Evolutionary conservation across 2,797 vertebrate species (phyloP).

Genomic region (Pangasius djambal): DNA sequence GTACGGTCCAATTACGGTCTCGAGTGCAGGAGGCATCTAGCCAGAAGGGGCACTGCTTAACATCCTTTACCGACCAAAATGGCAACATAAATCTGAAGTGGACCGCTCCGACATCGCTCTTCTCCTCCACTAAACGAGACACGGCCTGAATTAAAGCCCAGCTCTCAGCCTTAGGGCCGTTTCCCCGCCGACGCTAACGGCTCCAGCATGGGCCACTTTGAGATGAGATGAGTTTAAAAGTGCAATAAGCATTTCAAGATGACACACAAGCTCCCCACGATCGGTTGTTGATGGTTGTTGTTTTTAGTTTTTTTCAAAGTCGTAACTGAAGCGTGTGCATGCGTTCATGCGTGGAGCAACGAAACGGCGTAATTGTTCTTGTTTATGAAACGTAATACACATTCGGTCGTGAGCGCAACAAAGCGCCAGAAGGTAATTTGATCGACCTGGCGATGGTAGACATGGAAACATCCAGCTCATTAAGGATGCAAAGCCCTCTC

Average conservation of each 20-base stretch:
- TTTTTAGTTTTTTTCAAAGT: background rate
- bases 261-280: too few species aligned
- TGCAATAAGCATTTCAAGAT: background rate
- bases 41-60: conserved; percentile 42
- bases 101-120: background rate
- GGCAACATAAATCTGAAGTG: conserved; percentile 24
- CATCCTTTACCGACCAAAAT: conserved; percentile 26
- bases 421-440: conserved; percentile 20
- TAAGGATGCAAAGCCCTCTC: conserved; percentile 29
- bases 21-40: conserved; percentile 8
- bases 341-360: background rate
- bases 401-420: background rate
- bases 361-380: background rate
- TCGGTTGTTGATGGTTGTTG: background rate
- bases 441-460: conserved; percentile 37
- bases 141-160: conserved; percentile 11
- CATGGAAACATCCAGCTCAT: conserved; percentile 36
- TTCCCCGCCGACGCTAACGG: background rate
- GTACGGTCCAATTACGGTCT: conserved; percentile 31
- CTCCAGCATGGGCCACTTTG: background rate
- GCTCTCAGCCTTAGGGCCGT: conserved; percentile 1
- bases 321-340: background rate
- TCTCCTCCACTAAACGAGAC: background rate
- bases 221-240: background rate
- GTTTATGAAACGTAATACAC: background rate